Conservation (phyloP, 2,113 vertebrate genomes). For the Vireo altiloquus region DNA sequence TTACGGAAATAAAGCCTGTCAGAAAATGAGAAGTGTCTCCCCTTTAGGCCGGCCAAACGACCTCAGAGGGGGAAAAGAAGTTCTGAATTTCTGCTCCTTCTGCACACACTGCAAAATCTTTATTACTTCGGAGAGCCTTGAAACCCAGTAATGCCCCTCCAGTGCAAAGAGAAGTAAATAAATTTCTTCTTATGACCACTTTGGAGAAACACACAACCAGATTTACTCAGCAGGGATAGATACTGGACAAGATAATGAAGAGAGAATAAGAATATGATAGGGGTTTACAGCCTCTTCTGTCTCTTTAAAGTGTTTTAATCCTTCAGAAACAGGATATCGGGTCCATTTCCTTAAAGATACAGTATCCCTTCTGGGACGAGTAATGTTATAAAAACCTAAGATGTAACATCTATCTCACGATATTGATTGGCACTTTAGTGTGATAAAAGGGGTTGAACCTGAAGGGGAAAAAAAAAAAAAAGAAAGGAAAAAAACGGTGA, state of each 20-base stretch:
- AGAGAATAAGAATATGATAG: conserved; percentile 86
- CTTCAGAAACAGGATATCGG: conserved; percentile 82
- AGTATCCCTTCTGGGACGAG: conserved; percentile 82
- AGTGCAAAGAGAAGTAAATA: conserved; percentile 87
- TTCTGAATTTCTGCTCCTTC: conserved; percentile 83
- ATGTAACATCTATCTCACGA: conserved; percentile 78
- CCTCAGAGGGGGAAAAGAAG: conserved; percentile 84
- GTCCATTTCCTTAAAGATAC: conserved; percentile 88
- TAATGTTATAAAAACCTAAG: conserved; percentile 81
- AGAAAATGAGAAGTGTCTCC: conserved; percentile 85
- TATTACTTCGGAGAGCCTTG: conserved; percentile 85
- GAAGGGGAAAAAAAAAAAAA: conserved; percentile 58
- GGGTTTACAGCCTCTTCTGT: conserved; percentile 86
- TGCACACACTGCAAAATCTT: conserved; percentile 90
- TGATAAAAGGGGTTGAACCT: conserved; percentile 80
- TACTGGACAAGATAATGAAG: conserved; percentile 90
- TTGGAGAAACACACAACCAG: conserved; percentile 89
- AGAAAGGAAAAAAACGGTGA: conserved; percentile 18
- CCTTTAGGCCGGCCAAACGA: conserved; percentile 85
- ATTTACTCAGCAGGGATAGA: conserved; percentile 87
- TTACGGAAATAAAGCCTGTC: conserved; percentile 94
- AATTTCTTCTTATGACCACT: conserved; percentile 90
- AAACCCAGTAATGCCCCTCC: conserved; percentile 85
- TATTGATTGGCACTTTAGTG: conserved; percentile 83
- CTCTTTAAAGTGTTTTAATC: conserved; percentile 88